Evolutionary conservation across 2,797 vertebrate species (phyloP).

Genomic region (Florisuga fusca): DNA sequence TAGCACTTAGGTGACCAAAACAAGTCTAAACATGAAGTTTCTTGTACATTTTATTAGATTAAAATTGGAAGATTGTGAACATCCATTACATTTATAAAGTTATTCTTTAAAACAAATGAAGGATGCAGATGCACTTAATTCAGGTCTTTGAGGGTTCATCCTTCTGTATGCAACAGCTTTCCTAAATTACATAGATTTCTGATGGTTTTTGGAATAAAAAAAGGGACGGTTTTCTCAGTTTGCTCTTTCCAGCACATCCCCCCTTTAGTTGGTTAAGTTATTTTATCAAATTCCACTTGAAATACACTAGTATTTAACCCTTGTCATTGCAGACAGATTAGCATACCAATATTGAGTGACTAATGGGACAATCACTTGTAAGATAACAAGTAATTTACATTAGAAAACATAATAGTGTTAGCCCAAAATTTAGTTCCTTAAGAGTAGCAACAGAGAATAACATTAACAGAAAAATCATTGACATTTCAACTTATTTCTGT

Average conservation of each 20-base stretch:
- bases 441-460: neutral
- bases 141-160: neutral
- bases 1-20: neutral
- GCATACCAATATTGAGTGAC: neutral
- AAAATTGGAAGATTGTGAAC: neutral
- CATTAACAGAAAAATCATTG: neutral
- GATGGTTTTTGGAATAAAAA: neutral
- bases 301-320: neutral
- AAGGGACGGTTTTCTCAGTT: neutral
- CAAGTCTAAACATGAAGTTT: neutral
- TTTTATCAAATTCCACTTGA: constrained; percentile 35
- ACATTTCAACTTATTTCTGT: neutral
- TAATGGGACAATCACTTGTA: neutral
- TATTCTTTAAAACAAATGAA: neutral
- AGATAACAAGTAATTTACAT: neutral
- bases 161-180: neutral
- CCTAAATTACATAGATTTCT: neutral
- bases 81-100: neutral
- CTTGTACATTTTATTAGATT: neutral
- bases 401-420: neutral
- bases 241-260: neutral
- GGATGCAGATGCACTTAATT: neutral
- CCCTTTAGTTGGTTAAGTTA: neutral
- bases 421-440: neutral
- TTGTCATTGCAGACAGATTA: constrained; percentile 25